A percentile compares a stretch with the other conserved stretches of the same genome.
phyloP scores from a whole-genome alignment of 2,113 vertebrate species.

The Microcebus tavaratra region DNA sequence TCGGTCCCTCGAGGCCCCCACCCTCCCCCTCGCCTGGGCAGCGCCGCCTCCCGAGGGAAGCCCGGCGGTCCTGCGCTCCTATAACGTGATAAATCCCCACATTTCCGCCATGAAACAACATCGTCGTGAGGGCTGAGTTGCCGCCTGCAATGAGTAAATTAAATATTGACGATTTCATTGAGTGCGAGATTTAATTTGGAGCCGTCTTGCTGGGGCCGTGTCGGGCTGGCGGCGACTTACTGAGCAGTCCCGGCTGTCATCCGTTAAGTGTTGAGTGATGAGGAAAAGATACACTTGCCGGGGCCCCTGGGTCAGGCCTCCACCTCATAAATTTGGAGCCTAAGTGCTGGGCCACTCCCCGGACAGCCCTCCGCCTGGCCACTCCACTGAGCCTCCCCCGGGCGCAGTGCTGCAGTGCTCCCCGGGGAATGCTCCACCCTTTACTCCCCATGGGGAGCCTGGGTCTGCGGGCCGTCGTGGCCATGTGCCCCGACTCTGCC shows the following conservation, averaged over 20 bases:
- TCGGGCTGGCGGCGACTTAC: slow-evolving; percentile 79
- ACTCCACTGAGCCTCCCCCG: neutral
- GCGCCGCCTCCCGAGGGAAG: neutral
- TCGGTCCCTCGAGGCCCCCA: rapidly evolving
- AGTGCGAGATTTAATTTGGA: slow-evolving; percentile 90
- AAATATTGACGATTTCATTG: slow-evolving; percentile 91
- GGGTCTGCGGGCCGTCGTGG: rapidly evolving
- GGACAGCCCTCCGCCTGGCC: neutral
- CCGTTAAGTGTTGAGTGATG: slow-evolving; percentile 81
- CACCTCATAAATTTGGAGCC: slow-evolving; percentile 23
- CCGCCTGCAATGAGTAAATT: slow-evolving; percentile 90
- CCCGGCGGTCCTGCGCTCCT: neutral
- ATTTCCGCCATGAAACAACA: slow-evolving; percentile 74
- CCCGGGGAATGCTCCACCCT: neutral
- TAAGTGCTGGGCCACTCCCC: slow-evolving; percentile 8
- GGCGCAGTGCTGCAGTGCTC: neutral
- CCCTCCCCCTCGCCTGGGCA: rapidly evolving
- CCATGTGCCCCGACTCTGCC: neutral
- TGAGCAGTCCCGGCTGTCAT: slow-evolving; percentile 80
- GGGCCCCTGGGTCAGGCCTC: slow-evolving; percentile 69
- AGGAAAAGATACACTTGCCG: slow-evolving; percentile 75
- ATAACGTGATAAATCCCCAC: slow-evolving; percentile 70
- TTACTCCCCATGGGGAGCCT: neutral
- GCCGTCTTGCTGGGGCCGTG: slow-evolving; percentile 85
- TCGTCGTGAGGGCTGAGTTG: slow-evolving; percentile 71